phyloP scores from a whole-genome alignment of 2,797 vertebrate species.

The Chelmon rostratus region DNA sequence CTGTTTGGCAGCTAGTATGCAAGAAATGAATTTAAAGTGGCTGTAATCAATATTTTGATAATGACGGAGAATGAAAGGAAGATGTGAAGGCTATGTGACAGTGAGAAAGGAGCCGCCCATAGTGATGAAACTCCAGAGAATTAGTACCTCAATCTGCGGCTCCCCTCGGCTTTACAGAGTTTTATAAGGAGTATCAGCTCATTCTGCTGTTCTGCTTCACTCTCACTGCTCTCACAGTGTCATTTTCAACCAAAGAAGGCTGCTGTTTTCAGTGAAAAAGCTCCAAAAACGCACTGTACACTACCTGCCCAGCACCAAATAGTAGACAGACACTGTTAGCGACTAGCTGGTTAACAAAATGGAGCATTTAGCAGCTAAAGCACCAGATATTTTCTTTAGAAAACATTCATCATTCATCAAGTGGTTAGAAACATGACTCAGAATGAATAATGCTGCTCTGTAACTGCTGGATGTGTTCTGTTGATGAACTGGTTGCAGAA shows the following conservation, averaged over 20 bases:
- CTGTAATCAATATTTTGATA: background rate
- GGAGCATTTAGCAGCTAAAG: background rate
- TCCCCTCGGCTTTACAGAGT: background rate
- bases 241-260: background rate
- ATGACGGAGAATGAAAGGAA: background rate
- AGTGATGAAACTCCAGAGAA: too few species aligned
- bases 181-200: background rate
- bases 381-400: too few species aligned
- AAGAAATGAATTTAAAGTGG: background rate
- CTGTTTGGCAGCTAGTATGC: background rate
- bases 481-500: background rate
- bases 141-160: background rate
- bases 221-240: too few species aligned
- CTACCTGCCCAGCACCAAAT: background rate
- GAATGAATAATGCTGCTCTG: background rate
- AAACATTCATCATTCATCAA: background rate
- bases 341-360: background rate
- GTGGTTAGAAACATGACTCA: background rate
- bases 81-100: background rate
- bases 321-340: background rate
- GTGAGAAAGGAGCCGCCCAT: background rate
- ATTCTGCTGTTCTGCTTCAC: background rate
- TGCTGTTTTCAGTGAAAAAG: background rate
- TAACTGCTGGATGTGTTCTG: background rate
- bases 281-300: background rate